These are phyloP conservation scores for zebrafish (Danio rerio) DNA, from an alignment of 2,113 vertebrate genomes.

Conservation along the genomic window DNA sequence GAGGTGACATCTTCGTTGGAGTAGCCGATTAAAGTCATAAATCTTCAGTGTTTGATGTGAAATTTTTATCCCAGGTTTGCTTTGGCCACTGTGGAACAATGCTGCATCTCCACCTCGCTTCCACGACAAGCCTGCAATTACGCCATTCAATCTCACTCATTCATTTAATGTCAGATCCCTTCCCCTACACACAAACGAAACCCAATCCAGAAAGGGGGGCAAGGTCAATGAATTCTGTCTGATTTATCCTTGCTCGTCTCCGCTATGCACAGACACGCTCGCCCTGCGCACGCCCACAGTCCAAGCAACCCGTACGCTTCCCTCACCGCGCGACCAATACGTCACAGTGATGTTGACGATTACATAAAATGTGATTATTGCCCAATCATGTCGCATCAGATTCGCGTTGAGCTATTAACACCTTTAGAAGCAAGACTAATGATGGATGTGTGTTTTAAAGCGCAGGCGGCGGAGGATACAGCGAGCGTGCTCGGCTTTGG, in stretches of 20 bases:
- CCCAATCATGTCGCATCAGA: constrained; percentile 37
- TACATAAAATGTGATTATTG: constrained; percentile 60
- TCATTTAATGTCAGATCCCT: constrained; percentile 7
- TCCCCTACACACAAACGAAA: background rate
- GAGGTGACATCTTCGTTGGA: background rate
- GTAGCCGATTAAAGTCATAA: background rate
- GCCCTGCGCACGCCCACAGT: constrained; percentile 39
- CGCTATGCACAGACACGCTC: constrained; percentile 18
- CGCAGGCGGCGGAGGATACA: background rate
- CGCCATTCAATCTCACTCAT: background rate
- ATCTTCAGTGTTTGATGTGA: background rate
- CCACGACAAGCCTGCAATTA: background rate
- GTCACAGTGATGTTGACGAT: constrained; percentile 57
- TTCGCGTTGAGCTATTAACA: constrained; percentile 16
- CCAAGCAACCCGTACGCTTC: constrained; percentile 25
- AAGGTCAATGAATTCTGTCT: constrained; percentile 32
- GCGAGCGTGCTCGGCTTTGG: background rate
- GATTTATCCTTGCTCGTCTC: constrained; percentile 24
- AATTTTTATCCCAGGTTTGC: background rate
- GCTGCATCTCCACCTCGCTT: background rate
- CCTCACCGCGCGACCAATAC: constrained; percentile 44
- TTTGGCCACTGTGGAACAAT: background rate
- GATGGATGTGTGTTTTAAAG: background rate
- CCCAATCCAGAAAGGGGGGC: constrained; percentile 1
- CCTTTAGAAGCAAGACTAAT: background rate